These are phyloP conservation scores for Notarius lentiginosus DNA, from an alignment of 2,113 vertebrate genomes.

Conservation along the genomic window DNA sequence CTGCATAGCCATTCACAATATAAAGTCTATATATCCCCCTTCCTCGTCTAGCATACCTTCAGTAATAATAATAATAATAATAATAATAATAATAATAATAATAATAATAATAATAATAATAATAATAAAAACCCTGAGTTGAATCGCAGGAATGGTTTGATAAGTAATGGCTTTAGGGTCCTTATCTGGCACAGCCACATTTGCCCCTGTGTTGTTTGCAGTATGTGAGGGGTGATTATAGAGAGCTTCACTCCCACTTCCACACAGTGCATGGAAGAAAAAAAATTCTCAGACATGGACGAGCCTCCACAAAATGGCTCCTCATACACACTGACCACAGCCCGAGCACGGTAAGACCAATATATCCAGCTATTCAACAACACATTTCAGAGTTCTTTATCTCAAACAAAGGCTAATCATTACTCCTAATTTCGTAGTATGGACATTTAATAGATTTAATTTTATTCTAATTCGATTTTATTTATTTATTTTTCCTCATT, in stretches of 20 bases:
- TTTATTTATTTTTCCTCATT: background rate
- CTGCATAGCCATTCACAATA: conserved; percentile 57
- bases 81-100: conserved; percentile 76
- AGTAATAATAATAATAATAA: conserved; percentile 60
- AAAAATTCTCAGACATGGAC: conserved; percentile 67
- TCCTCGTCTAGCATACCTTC: conserved; percentile 64
- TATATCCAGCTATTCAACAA: background rate
- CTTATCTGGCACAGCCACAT: conserved; percentile 83
- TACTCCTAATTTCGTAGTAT: background rate
- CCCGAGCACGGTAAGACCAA: conserved; percentile 72
- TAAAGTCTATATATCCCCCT: conserved; percentile 41
- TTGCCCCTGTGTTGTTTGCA: conserved; percentile 75
- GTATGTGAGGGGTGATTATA: conserved; percentile 80
- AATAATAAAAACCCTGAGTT: conserved; percentile 48
- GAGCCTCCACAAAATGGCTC: conserved; percentile 81
- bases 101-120: conserved; percentile 55
- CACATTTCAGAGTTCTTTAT: background rate
- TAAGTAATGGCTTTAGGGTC: conserved; percentile 82
- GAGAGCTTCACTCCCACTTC: conserved; percentile 74
- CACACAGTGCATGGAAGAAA: conserved; percentile 68
- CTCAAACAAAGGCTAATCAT: background rate
- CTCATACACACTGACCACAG: conserved; percentile 75
- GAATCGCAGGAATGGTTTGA: conserved; percentile 76
- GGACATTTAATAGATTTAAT: background rate
- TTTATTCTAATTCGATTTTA: conserved; percentile 7